phyloP scores from a whole-genome alignment of 2,797 vertebrate genomes.

The Mastacembelus armatus region DNA sequence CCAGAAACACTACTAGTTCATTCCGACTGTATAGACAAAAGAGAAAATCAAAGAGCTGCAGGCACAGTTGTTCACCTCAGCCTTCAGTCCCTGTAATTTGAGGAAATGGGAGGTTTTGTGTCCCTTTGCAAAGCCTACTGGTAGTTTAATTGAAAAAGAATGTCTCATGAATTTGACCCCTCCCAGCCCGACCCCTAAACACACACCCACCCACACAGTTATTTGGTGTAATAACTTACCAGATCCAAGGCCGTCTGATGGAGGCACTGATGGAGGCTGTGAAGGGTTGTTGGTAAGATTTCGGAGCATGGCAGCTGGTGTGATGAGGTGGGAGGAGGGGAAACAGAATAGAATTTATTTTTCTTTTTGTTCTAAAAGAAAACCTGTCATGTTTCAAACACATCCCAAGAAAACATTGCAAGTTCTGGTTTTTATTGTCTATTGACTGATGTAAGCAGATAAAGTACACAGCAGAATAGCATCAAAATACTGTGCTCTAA shows the following conservation, averaged over 20 bases:
- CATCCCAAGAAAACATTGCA: neutral
- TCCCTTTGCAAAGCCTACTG: constrained; percentile 62
- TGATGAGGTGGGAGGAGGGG: constrained; percentile 33
- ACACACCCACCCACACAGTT: constrained; percentile 48
- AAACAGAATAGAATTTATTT: constrained; percentile 18
- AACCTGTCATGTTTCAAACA: constrained; percentile 6
- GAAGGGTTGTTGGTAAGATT: constrained; percentile 42
- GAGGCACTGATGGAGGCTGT: constrained; percentile 48
- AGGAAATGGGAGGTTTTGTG: constrained; percentile 70
- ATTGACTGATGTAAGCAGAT: constrained; percentile 11
- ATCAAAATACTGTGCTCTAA: constrained; percentile 28
- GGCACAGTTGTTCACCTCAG: constrained; percentile 38
- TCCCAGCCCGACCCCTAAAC: constrained; percentile 8
- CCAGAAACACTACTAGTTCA: constrained; percentile 65
- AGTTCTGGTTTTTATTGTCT: constrained; percentile 11
- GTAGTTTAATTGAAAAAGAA: constrained; percentile 77
- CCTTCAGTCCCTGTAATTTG: constrained; percentile 65
- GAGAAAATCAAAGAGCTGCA: constrained; percentile 50
- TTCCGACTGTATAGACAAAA: constrained; percentile 51
- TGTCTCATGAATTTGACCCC: constrained; percentile 56
- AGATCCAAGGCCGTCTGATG: constrained; percentile 64
- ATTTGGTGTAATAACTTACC: constrained; percentile 70
- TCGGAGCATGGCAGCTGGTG: constrained; percentile 27
- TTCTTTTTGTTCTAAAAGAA: constrained; percentile 5
- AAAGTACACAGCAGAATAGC: neutral